A percentile compares a stretch with the other conserved stretches of the same genome.
phyloP scores from a whole-genome alignment of 30 jellyfish, hydroid and myxozoan genomes.

The Chironex yamaguchii region DNA sequence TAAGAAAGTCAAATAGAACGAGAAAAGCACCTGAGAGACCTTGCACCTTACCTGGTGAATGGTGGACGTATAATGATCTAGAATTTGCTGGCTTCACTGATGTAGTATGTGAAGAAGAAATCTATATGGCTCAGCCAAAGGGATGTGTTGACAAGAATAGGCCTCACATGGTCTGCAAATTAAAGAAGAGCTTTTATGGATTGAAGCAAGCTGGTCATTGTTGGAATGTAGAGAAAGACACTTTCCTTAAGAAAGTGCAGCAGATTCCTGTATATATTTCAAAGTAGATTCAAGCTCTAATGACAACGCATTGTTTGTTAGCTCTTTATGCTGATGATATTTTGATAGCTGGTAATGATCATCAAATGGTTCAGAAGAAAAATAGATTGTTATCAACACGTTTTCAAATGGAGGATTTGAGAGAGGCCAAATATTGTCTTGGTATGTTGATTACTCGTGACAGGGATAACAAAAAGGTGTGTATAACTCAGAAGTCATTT shows the following conservation, averaged over 20 bases:
- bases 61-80: conserved; percentile 52
- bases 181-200: conserved; percentile 20
- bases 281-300: neutral
- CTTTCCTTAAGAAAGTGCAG: conserved; percentile 4
- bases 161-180: conserved; percentile 15
- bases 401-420: conserved; percentile 34
- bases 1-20: conserved; percentile 8
- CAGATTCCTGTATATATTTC: conserved; percentile 56
- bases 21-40: conserved; percentile 41
- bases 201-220: conserved; percentile 43
- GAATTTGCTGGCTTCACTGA: conserved; percentile 42
- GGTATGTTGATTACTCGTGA: conserved; percentile 21
- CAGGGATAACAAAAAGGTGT: conserved; percentile 1
- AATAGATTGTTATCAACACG: conserved; percentile 13
- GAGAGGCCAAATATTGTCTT: conserved; percentile 31
- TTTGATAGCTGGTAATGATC: no score
- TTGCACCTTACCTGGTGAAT: conserved; percentile 29
- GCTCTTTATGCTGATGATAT: no score
- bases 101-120: conserved; percentile 44
- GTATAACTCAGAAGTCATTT: no score
- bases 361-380: neutral
- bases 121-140: conserved; percentile 34
- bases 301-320: conserved; percentile 1
- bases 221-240: conserved; percentile 8
- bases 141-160: neutral